These are phyloP conservation scores for Enteromius unitaeniatus DNA, from an alignment of 2,797 vertebrate genomes.

Conservation along the genomic window DNA sequence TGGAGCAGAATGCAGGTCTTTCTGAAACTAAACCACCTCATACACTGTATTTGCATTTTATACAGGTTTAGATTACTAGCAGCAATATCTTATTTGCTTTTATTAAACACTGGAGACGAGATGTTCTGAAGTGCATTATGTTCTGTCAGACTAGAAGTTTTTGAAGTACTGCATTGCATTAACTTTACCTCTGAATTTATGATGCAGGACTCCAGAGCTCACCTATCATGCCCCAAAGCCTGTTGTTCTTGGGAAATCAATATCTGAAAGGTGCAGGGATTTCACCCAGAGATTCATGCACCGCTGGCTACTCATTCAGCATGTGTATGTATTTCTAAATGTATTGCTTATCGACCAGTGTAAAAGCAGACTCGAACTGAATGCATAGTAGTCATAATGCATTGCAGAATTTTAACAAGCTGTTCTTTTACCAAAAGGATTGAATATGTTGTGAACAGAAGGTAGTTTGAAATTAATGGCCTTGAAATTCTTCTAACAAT, in stretches of 20 bases:
- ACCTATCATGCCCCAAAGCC: constrained; percentile 36
- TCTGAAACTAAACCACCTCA: background rate
- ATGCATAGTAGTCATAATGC: background rate
- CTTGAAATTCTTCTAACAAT: background rate
- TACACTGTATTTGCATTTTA: background rate
- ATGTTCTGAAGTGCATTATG: constrained; percentile 23
- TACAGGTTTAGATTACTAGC: constrained; percentile 21
- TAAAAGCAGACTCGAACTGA: background rate
- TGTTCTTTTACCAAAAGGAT: constrained; percentile 3
- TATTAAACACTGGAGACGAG: constrained; percentile 24
- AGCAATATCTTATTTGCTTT: constrained; percentile 24
- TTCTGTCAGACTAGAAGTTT: constrained; percentile 19
- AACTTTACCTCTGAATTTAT: constrained; percentile 37
- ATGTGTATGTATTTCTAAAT: constrained; percentile 30
- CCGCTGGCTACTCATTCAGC: background rate
- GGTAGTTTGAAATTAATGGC: background rate
- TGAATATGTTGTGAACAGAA: background rate
- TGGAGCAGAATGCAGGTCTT: constrained; percentile 8
- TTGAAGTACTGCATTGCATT: constrained; percentile 13
- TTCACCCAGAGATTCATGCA: constrained; percentile 16
- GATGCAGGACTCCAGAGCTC: constrained; percentile 31
- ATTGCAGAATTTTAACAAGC: background rate
- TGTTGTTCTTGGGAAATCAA: constrained; percentile 40
- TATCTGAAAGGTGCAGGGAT: constrained; percentile 47
- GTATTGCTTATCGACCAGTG: constrained; percentile 43